Percentiles rank a stretch among this genome's conserved stretches.
phyloP scores from a whole-genome alignment of 2,888 invertebrate genomes.

The Oligia fasciuncula region DNA sequence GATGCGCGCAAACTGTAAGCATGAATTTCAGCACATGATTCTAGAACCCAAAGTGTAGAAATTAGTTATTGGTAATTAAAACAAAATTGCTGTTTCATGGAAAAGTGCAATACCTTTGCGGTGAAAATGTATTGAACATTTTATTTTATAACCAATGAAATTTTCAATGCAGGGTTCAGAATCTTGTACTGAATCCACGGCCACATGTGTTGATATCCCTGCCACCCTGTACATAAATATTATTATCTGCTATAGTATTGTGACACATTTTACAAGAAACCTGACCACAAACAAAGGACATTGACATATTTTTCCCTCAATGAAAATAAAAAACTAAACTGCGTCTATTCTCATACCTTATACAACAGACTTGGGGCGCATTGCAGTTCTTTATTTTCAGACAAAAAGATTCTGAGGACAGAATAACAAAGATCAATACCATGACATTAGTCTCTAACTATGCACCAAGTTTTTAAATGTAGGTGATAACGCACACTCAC shows the following conservation, averaged over 20 bases:
- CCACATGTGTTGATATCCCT: background rate
- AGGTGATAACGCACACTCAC: background rate
- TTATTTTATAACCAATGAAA: background rate
- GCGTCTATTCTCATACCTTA: background rate
- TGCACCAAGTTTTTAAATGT: background rate
- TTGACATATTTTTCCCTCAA: no score
- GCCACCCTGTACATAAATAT: background rate
- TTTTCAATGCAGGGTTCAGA: background rate
- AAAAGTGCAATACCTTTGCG: background rate
- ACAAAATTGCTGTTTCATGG: no score
- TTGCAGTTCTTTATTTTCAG: background rate
- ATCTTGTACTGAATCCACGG: background rate
- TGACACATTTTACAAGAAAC: background rate
- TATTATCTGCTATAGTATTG: constrained; percentile 1
- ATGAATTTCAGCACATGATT: background rate
- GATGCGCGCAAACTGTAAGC: background rate
- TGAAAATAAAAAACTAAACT: background rate
- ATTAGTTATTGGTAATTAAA: background rate
- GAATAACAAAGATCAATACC: background rate
- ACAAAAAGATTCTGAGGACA: background rate
- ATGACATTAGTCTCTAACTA: background rate
- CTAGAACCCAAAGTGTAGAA: background rate
- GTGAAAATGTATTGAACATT: background rate
- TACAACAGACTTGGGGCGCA: background rate
- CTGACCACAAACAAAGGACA: background rate